These are phyloP conservation scores for Aricia artaxerxes DNA, from an alignment of 2,888 invertebrate genomes.

Conservation along the genomic window DNA sequence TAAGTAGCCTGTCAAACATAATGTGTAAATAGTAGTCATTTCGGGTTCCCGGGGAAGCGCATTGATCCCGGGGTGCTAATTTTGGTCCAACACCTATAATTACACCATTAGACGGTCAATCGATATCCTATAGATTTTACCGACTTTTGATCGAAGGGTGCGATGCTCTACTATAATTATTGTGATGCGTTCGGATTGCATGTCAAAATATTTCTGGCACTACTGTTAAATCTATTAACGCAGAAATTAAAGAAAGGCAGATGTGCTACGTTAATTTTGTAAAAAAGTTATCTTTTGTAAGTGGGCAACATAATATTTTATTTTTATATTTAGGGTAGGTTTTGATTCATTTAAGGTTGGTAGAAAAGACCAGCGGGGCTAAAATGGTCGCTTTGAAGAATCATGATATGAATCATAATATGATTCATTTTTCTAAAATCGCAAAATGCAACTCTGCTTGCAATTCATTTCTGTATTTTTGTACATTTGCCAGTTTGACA, in stretches of 20 bases:
- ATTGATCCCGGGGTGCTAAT: conserved; percentile 69
- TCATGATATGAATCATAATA: too few species aligned
- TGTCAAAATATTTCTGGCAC: conserved; percentile 62
- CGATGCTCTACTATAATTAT: conserved; percentile 61
- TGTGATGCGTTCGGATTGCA: conserved; percentile 57
- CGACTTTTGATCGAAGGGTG: conserved; percentile 53
- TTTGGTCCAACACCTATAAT: conserved; percentile 69
- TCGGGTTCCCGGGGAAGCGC: conserved; percentile 57
- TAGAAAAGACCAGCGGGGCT: not conserved
- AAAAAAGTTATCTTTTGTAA: not conserved
- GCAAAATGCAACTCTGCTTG: too few species aligned
- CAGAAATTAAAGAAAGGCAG: conserved; percentile 12
- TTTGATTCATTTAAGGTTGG: not conserved
- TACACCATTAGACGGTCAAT: conserved; percentile 75
- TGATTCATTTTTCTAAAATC: too few species aligned
- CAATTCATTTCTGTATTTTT: too few species aligned
- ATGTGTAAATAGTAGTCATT: conserved; percentile 77
- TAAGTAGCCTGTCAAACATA: conserved; percentile 76
- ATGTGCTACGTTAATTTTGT: not conserved
- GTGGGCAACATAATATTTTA: not conserved
- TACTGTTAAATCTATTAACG: conserved; percentile 31
- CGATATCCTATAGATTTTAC: conserved; percentile 69
- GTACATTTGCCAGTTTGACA: too few species aligned
- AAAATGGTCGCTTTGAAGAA: too few species aligned
- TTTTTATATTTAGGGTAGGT: not conserved